phyloP scores from a whole-genome alignment of 2,888 invertebrate species.

The Antheraea yamamai region DNA sequence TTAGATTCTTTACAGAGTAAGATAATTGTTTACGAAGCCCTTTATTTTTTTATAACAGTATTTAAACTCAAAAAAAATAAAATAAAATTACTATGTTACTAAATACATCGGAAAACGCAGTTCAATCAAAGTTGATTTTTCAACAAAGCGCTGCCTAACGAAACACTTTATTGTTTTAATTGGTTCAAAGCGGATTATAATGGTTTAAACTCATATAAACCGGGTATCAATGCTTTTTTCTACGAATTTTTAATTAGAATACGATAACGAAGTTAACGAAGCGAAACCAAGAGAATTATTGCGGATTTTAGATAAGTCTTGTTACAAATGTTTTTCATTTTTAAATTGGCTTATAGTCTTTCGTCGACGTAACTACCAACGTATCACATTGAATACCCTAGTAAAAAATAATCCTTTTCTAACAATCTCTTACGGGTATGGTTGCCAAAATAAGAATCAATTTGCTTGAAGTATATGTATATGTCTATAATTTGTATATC shows the following conservation, averaged over 20 bases:
- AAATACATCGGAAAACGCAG: neutral
- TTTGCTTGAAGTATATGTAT: too few species aligned
- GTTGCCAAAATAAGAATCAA: neutral
- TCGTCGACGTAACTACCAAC: neutral
- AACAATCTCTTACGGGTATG: too few species aligned
- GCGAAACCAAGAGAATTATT: neutral
- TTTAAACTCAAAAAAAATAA: too few species aligned
- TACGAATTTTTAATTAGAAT: neutral
- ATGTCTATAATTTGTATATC: neutral
- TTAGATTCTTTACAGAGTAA: too few species aligned
- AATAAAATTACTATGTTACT: too few species aligned
- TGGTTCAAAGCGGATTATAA: conserved; percentile 36
- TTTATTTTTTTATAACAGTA: too few species aligned
- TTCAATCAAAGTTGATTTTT: neutral
- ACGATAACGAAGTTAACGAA: neutral
- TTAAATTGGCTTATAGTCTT: conserved; percentile 6
- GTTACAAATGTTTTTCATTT: neutral
- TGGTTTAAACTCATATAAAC: conserved; percentile 16
- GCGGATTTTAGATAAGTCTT: neutral
- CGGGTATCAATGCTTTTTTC: neutral
- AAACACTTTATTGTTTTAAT: conserved; percentile 26
- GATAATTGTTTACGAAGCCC: too few species aligned
- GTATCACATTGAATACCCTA: too few species aligned
- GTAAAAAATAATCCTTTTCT: too few species aligned
- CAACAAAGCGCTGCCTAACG: conserved; percentile 18